A percentile compares a stretch with the other conserved stretches of the same genome.
Conservation (phyloP, 2,888 invertebrate genomes). For the Emmelina monodactyla region DNA sequence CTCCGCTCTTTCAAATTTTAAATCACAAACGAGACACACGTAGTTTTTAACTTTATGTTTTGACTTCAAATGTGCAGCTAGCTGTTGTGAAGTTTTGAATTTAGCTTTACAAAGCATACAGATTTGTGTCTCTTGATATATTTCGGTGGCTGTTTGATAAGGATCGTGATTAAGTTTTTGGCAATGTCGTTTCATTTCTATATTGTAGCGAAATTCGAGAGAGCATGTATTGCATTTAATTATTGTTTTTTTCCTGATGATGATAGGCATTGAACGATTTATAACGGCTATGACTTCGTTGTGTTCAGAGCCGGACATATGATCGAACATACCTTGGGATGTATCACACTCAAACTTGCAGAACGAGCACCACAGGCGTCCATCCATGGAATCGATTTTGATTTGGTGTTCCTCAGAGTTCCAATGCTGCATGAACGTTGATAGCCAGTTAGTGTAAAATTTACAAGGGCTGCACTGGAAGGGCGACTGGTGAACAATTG, state of each 20-base stretch:
- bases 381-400: conserved; percentile 55
- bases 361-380: conserved; percentile 75
- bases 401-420: conserved; percentile 68
- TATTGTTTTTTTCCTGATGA: conserved; percentile 72
- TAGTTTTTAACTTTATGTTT: conserved; percentile 68
- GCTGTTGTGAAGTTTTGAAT: conserved; percentile 68
- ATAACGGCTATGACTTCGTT: conserved; percentile 77
- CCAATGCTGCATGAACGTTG: conserved; percentile 78
- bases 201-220: conserved; percentile 75
- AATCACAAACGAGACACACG: conserved; percentile 73
- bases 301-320: conserved; percentile 72
- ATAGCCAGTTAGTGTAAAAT: conserved; percentile 82
- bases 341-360: conserved; percentile 74
- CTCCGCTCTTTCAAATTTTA: conserved; percentile 66
- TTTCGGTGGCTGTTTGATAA: conserved; percentile 66
- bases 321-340: conserved; percentile 72
- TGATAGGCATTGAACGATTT: conserved; percentile 82
- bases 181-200: conserved; percentile 73
- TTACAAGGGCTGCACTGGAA: conserved; percentile 86
- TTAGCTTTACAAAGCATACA: conserved; percentile 69
- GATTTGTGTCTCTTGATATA: conserved; percentile 69
- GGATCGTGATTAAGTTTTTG: conserved; percentile 54
- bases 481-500: conserved; percentile 81
- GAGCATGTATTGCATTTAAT: conserved; percentile 73
- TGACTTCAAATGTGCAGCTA: conserved; percentile 72